phyloP scores from a whole-genome alignment of 2,888 invertebrate species.

The Leptura quadrifasciata region DNA sequence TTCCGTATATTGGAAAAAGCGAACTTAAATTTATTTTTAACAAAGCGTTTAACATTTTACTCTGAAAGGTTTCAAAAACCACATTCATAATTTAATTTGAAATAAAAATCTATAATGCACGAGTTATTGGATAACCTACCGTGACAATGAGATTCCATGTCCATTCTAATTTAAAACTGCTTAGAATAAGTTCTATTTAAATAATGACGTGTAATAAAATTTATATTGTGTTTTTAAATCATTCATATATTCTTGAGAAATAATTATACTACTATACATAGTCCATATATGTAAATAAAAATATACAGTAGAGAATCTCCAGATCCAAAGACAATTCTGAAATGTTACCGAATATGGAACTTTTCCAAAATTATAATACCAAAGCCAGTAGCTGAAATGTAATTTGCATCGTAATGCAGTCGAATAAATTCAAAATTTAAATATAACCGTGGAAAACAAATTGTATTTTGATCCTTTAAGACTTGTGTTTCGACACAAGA shows the following conservation, averaged over 20 bases:
- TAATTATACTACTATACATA: too few relatives aligned
- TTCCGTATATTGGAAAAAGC: background rate
- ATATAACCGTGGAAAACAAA: too few relatives aligned
- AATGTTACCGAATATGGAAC: too few relatives aligned
- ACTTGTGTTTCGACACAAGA: too few relatives aligned
- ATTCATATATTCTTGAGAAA: background rate
- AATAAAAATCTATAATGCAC: background rate
- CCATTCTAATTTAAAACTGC: background rate
- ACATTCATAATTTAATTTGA: background rate
- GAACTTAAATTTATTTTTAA: constrained; percentile 4
- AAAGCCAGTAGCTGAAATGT: too few relatives aligned
- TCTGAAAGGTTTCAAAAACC: constrained; percentile 9
- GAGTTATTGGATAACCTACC: background rate
- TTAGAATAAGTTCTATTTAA: background rate
- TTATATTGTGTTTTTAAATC: background rate
- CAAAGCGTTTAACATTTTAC: background rate
- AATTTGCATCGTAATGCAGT: too few relatives aligned
- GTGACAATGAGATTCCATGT: background rate
- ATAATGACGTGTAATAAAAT: background rate
- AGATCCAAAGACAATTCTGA: too few relatives aligned
- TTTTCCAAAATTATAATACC: too few relatives aligned
- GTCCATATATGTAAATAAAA: too few relatives aligned
- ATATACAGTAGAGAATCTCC: too few relatives aligned
- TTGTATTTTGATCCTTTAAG: too few relatives aligned
- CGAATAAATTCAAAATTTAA: too few relatives aligned